Evolutionary conservation across 1,140 invertebrate species (phyloP), one percentile per base, ranked within the genome.

Genomic region (Lutraria rhynchaena): DNA sequence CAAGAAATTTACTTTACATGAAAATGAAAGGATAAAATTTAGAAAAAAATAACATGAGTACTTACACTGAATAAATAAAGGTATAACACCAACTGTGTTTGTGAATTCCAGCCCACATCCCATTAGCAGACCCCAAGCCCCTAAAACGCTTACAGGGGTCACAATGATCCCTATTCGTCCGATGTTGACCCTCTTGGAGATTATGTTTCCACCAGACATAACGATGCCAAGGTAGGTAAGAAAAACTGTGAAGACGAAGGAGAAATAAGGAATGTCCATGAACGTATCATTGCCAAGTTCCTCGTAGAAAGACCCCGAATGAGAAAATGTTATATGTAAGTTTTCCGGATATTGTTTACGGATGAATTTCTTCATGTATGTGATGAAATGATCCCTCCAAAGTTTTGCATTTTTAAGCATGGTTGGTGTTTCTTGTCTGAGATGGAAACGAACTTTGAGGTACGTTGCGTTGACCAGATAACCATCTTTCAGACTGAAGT

Each of bases 221-320:
- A 76, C 19, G 9, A 76, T 37, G 22, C 58, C 58, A n/a, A 44
- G 44, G 51, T 76, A 76, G 17, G 73, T 76, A 3, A 76, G 31
- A 33, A 76, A 63, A 3, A 76, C 73, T 3, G 73, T 63, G 60
- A 76, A 76, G 7, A 61, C 57, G 24, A 76, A 53, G 13, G 37
- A 44, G 19, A 76, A 76, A 24, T 61, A 76, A 0, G 57, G 73
- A 22, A 61, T 76, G 27, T 76, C 73, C 44, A 76, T 61, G 29
- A 63, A 61, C 1, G 73, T 51, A 29, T 76, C 73, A 22, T 61
- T 63, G 27, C 60, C 46, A n/a, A 76, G 37, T 29, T 63, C 57
- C 15, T 76, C 73, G 41, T 76, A 61, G 24, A 63, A 51, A 2
- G 73, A 41, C 2, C 44, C 57, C 1, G 73, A 61, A 17, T 61